These are phyloP conservation scores for Selenia dentaria DNA, from an alignment of 2,888 invertebrate species.

Conservation along the genomic window DNA sequence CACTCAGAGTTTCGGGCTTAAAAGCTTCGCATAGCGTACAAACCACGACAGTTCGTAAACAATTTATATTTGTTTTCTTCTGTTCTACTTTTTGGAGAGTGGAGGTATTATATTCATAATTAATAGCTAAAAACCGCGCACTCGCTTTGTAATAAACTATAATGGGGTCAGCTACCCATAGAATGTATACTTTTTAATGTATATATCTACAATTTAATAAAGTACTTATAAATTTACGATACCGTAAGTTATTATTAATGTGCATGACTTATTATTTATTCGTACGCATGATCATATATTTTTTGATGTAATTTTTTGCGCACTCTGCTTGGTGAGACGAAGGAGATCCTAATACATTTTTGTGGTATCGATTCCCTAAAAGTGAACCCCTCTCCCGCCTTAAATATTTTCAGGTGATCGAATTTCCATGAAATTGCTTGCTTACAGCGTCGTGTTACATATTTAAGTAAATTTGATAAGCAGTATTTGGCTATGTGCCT, in stretches of 20 bases:
- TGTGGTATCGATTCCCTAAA: conserved; percentile 24
- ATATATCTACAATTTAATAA: too few relatives aligned
- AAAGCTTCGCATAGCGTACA: conserved; percentile 11
- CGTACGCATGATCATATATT: too few relatives aligned
- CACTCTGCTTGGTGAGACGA: background rate
- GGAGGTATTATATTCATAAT: conserved; percentile 13
- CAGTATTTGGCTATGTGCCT: background rate
- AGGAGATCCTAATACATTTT: background rate
- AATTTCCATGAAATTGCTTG: conserved; percentile 30
- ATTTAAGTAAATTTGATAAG: conserved; percentile 20
- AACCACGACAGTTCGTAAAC: conserved; percentile 17
- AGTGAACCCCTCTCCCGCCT: conserved; percentile 20
- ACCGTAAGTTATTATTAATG: conserved; percentile 27
- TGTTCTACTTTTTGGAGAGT: conserved; percentile 12
- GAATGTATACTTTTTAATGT: too few relatives aligned
- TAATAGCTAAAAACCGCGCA: conserved; percentile 22
- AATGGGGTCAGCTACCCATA: conserved; percentile 27
- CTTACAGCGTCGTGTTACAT: conserved; percentile 19
- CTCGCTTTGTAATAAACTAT: conserved; percentile 15
- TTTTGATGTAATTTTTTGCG: too few relatives aligned
- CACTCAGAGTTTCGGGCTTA: conserved; percentile 18
- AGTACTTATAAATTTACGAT: too few relatives aligned
- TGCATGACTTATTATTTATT: too few relatives aligned
- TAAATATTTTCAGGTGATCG: conserved; percentile 26
- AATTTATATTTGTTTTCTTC: conserved; percentile 26